phyloP scores from a whole-genome alignment of 2,888 invertebrate genomes.

The Electrophaes corylata region DNA sequence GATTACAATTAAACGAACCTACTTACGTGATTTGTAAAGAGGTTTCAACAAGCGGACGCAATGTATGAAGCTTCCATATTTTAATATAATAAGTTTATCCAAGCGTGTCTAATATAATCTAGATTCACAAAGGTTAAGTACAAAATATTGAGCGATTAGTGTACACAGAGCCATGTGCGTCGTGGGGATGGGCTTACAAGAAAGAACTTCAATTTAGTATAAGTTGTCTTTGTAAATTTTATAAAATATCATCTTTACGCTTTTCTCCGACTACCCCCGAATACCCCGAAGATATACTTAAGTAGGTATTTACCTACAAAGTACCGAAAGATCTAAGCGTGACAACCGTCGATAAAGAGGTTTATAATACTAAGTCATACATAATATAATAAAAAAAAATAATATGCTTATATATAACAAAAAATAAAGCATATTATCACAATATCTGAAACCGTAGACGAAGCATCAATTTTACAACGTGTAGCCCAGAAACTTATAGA shows the following conservation, averaged over 20 bases:
- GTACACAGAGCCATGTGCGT: constrained; percentile 54
- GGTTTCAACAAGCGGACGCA: constrained; percentile 10
- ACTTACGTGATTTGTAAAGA: neutral
- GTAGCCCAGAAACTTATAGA: neutral
- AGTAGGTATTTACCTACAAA: neutral
- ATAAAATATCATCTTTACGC: neutral
- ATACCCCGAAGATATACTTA: neutral
- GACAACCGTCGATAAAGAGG: too few relatives aligned
- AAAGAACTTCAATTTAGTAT: neutral
- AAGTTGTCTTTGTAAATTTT: neutral
- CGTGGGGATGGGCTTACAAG: neutral
- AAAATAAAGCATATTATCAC: neutral
- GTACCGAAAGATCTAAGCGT: neutral
- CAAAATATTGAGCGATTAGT: constrained; percentile 36
- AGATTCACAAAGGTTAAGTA: constrained; percentile 31
- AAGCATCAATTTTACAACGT: neutral
- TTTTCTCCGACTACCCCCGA: neutral
- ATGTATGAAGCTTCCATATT: neutral
- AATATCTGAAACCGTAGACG: neutral
- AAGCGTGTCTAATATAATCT: neutral
- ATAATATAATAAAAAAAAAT: too few relatives aligned
- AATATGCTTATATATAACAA: neutral
- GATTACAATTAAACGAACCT: constrained; percentile 19
- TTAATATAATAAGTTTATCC: neutral
- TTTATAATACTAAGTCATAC: too few relatives aligned